phyloP scores from a whole-genome alignment of 2,113 vertebrate genomes.

The Pseudorhombus dupliciocellatus region DNA sequence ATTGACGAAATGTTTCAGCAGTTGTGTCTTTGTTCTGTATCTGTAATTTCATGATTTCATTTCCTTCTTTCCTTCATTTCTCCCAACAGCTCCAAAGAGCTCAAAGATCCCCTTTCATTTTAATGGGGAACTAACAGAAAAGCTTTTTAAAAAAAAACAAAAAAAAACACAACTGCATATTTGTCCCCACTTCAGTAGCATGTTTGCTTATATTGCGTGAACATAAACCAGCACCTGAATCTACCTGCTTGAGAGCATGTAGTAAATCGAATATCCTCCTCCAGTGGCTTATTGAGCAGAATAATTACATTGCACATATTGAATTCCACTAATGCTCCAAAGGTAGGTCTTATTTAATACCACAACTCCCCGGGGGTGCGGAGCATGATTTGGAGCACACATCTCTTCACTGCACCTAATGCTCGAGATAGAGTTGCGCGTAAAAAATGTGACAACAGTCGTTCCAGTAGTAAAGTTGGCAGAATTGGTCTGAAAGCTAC shows the following conservation, averaged over 20 bases:
- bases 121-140: conserved; percentile 26
- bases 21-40: neutral
- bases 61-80: neutral
- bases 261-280: conserved; percentile 80
- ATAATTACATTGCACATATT: conserved; percentile 83
- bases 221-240: conserved; percentile 70
- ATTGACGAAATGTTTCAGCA: neutral
- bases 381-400: conserved; percentile 74
- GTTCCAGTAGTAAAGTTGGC: conserved; percentile 55
- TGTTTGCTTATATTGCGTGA: conserved; percentile 62
- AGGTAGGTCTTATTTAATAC: conserved; percentile 82
- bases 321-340: conserved; percentile 81
- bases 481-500: conserved; percentile 50
- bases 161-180: conserved; percentile 1
- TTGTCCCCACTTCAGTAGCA: conserved; percentile 18
- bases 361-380: conserved; percentile 72
- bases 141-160: conserved; percentile 5
- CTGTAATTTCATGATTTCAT: neutral
- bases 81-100: conserved; percentile 18
- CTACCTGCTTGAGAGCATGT: conserved; percentile 65
- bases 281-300: conserved; percentile 82
- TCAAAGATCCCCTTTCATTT: neutral
- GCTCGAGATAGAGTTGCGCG: conserved; percentile 63
- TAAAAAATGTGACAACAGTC: conserved; percentile 48
- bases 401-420: conserved; percentile 64